Conservation (phyloP, 2,113 vertebrate species). For the Calonectris borealis region DNA sequence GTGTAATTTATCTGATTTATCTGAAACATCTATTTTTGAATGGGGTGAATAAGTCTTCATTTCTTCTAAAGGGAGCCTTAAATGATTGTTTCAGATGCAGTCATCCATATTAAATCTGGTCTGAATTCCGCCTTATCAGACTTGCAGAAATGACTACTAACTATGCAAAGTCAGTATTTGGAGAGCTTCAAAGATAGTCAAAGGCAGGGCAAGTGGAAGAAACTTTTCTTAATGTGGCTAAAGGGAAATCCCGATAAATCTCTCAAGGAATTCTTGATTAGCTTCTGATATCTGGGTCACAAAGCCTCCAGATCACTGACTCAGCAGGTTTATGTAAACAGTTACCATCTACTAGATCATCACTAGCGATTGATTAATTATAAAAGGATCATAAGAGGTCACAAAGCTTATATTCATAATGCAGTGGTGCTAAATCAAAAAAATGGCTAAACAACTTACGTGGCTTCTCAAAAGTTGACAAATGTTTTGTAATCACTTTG, state of each 20-base stretch:
- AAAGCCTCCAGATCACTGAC: background rate
- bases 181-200: background rate
- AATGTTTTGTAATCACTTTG: background rate
- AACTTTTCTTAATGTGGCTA: background rate
- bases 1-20: background rate
- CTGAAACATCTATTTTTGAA: background rate
- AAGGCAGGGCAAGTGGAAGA: background rate
- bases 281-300: background rate
- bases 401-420: background rate
- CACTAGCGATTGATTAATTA: background rate
- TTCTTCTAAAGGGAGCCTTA: background rate
- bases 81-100: background rate
- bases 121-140: background rate
- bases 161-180: background rate
- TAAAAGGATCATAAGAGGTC: background rate
- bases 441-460: background rate
- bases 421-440: background rate
- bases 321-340: background rate
- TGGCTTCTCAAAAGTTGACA: background rate
- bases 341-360: background rate
- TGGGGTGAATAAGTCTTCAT: background rate
- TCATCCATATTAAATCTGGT: background rate
- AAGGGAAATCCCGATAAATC: background rate
- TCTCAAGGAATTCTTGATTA: background rate
- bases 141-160: background rate